phyloP scores from a whole-genome alignment of 2,113 vertebrate genomes.

The Ranitomeya variabilis region DNA sequence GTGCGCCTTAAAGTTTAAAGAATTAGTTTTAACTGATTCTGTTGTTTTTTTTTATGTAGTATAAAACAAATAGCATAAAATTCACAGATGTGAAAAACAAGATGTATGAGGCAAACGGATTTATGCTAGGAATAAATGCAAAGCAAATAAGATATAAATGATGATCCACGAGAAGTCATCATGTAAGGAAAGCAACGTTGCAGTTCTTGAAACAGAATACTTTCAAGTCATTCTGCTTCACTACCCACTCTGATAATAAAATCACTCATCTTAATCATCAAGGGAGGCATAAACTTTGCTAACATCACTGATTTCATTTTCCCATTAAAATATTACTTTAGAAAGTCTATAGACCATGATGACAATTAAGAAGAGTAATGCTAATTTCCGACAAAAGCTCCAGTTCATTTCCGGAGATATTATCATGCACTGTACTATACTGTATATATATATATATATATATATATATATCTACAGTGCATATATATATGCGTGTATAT shows the following conservation, averaged over 20 bases:
- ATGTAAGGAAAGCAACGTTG: background rate
- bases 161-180: background rate
- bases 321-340: background rate
- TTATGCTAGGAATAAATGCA: background rate
- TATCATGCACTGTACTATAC: background rate
- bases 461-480: background rate
- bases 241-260: background rate
- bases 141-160: constrained; percentile 5
- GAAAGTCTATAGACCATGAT: background rate
- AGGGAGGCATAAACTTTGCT: background rate
- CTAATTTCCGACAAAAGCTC: background rate
- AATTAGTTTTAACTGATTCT: background rate
- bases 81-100: background rate
- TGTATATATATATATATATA: background rate
- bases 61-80: too few species aligned
- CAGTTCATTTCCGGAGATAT: constrained; percentile 9
- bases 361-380: constrained; percentile 21
- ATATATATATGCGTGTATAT: background rate
- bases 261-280: constrained; percentile 26
- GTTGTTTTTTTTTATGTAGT: background rate
- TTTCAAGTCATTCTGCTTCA: background rate
- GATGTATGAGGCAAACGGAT: background rate
- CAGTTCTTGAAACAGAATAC: constrained; percentile 4
- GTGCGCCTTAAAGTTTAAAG: too few species aligned
- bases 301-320: background rate